A percentile compares a stretch with the other conserved stretches of the same genome.
Conservation (phyloP, 1,140 invertebrate genomes). For the Drosophila repletoides region DNA sequence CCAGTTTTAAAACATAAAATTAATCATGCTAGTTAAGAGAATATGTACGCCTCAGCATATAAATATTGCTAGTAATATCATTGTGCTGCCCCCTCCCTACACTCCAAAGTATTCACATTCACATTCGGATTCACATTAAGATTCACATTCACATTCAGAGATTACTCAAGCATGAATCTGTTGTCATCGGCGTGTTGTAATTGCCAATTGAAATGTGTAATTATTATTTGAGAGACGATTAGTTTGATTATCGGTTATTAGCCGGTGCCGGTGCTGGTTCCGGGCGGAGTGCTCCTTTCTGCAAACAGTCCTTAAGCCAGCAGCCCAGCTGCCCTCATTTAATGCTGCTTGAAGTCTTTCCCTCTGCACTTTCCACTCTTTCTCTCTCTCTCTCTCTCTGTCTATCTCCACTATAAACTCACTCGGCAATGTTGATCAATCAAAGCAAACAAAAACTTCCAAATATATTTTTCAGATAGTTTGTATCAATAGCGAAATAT, state of each 20-base stretch:
- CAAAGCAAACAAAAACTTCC: conserved; percentile 64
- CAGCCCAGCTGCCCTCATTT: background rate
- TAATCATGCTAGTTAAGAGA: background rate
- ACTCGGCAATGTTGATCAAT: conserved; percentile 61
- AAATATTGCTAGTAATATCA: background rate
- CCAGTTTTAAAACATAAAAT: background rate
- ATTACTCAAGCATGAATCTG: conserved; percentile 15
- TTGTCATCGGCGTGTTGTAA: background rate
- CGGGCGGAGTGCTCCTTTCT: background rate
- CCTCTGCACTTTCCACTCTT: background rate
- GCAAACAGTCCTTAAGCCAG: background rate
- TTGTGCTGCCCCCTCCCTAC: background rate
- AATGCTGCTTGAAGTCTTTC: background rate
- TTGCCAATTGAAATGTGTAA: conserved; percentile 4
- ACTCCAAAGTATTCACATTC: conserved; percentile 12
- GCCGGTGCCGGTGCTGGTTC: background rate
- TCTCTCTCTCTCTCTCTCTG: background rate
- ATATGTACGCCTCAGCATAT: background rate
- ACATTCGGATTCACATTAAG: conserved; percentile 17
- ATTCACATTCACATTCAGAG: conserved; percentile 12
- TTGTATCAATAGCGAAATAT: conserved; percentile 72
- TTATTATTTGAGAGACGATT: conserved; percentile 18
- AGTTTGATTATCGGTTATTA: conserved; percentile 8
- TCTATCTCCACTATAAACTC: conserved; percentile 6
- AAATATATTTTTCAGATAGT: conserved; percentile 76